These are phyloP conservation scores for Montifringilla adamsi DNA, from an alignment of 2,113 vertebrate species.

Conservation along the genomic window DNA sequence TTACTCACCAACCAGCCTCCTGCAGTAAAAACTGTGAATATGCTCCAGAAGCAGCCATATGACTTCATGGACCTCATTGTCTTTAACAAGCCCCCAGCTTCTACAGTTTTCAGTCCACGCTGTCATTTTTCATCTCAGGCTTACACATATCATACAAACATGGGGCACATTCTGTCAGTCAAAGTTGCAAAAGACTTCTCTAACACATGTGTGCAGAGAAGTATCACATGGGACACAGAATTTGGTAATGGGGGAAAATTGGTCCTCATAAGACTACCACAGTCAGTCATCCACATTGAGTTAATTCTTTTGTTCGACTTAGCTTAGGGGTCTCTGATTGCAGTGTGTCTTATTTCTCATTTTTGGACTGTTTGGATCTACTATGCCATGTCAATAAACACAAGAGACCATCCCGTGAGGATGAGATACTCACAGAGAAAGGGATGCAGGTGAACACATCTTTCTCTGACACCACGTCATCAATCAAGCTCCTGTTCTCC, in stretches of 20 bases:
- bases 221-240: background rate
- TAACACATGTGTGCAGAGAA: background rate
- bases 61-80: background rate
- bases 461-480: background rate
- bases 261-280: background rate
- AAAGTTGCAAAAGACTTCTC: background rate
- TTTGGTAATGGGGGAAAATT: background rate
- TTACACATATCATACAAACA: background rate
- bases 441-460: slow-evolving; percentile 34
- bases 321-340: background rate
- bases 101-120: background rate
- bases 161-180: background rate
- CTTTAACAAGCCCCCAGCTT: background rate
- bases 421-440: slow-evolving; percentile 46
- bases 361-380: background rate
- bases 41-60: background rate
- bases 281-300: background rate
- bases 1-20: background rate
- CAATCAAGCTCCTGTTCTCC: slow-evolving; percentile 64
- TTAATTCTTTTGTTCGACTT: background rate
- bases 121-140: background rate
- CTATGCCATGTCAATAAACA: background rate
- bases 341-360: background rate
- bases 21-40: background rate
- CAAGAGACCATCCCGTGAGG: background rate